Percentiles rank a stretch among this genome's conserved stretches.
These are phyloP conservation scores for Xanthorhoe spadicearia DNA, from an alignment of 2,888 invertebrate species.

Conservation along the genomic window DNA sequence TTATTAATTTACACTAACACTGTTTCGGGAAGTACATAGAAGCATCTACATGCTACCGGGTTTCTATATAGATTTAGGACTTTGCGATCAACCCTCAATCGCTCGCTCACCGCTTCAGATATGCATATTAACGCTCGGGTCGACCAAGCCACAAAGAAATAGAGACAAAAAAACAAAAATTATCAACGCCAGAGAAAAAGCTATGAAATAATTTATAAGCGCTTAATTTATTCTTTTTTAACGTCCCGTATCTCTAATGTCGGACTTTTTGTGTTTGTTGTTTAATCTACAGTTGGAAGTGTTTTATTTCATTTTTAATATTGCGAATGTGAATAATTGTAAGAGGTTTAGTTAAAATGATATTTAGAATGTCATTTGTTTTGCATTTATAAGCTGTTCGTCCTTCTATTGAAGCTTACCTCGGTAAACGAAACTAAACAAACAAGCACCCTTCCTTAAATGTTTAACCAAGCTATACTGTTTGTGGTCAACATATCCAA, in stretches of 20 bases:
- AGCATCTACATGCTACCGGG: not conserved
- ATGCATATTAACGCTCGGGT: slow-evolving; percentile 49
- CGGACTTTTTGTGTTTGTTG: slow-evolving; percentile 33
- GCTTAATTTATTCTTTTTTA: slow-evolving; percentile 56
- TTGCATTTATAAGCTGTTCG: not conserved
- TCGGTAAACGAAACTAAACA: not conserved
- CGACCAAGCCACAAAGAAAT: slow-evolving; percentile 35
- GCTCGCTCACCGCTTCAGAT: slow-evolving; percentile 45
- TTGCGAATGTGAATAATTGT: slow-evolving; percentile 16
- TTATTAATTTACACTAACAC: too few relatives aligned
- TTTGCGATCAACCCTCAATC: slow-evolving; percentile 52
- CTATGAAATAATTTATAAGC: slow-evolving; percentile 56
- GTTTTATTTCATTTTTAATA: slow-evolving; percentile 20
- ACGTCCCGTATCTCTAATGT: slow-evolving; percentile 39
- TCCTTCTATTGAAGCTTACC: not conserved
- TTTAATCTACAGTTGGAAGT: slow-evolving; percentile 26
- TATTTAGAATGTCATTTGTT: not conserved
- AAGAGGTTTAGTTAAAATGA: not conserved
- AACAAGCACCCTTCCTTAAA: slow-evolving; percentile 6
- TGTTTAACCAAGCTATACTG: slow-evolving; percentile 20
- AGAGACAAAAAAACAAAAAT: slow-evolving; percentile 49
- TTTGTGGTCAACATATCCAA: slow-evolving; percentile 47
- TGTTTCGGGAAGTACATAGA: too few relatives aligned
- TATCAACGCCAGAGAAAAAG: slow-evolving; percentile 48
- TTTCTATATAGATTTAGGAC: slow-evolving; percentile 1